Conservation (phyloP, 2,113 vertebrate species). For the Ginglymostoma cirratum region DNA sequence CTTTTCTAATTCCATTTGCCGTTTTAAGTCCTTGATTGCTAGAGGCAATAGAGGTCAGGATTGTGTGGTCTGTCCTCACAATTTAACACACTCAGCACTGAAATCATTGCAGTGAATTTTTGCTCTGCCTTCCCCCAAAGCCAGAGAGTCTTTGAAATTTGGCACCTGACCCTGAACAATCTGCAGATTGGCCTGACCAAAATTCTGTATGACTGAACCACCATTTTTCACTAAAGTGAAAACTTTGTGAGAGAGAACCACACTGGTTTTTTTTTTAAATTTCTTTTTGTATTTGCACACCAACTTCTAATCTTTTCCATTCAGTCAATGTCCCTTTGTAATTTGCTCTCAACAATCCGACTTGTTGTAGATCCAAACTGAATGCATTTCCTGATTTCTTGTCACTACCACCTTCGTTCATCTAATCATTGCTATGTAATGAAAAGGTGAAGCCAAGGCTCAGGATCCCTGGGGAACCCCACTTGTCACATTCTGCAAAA, state of each 20-base stretch:
- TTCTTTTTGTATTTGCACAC: background rate
- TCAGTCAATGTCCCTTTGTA: background rate
- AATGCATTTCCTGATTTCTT: too few species aligned
- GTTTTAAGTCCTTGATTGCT: background rate
- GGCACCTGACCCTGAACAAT: too few species aligned
- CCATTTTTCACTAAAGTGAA: background rate
- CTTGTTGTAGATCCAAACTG: background rate
- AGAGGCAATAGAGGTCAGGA: too few species aligned
- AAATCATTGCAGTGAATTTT: too few species aligned
- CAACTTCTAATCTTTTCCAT: background rate
- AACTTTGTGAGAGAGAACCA: background rate
- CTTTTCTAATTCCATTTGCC: background rate
- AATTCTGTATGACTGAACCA: too few species aligned
- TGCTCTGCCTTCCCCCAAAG: too few species aligned
- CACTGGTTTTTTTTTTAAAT: background rate
- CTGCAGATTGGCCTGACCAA: background rate
- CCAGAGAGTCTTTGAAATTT: too few species aligned
- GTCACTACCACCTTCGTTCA: too few species aligned
- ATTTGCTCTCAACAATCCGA: too few species aligned
- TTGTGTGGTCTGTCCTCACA: too few species aligned
- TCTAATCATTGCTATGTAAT: background rate
- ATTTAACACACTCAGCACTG: too few species aligned
- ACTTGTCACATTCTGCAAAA: background rate
- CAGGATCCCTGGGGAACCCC: too few species aligned
- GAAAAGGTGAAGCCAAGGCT: background rate